Percentiles rank a stretch among this genome's conserved stretches.
Evolutionary conservation across 2,113 vertebrate species (phyloP).

Genomic region (Odontesthes bonariensis): DNA sequence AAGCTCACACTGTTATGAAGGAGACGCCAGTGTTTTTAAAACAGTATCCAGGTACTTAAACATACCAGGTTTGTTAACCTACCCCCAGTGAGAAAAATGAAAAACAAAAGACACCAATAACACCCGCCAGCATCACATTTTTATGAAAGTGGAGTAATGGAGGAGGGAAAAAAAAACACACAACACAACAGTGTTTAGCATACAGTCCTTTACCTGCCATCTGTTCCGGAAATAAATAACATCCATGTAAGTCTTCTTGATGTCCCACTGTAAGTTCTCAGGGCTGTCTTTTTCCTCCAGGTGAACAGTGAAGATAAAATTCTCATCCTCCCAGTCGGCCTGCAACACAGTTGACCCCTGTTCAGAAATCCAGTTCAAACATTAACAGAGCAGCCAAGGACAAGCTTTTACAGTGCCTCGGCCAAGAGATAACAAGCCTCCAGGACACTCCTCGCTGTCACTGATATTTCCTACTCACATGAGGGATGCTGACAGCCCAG

Average conservation of each 20-base stretch:
- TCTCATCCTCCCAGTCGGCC: conserved; percentile 67
- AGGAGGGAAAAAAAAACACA: background rate
- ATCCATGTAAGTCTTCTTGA: conserved; percentile 77
- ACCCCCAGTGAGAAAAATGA: background rate
- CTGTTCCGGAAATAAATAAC: conserved; percentile 73
- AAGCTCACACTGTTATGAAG: too few relatives aligned
- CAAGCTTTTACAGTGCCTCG: conserved; percentile 39
- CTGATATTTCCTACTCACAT: conserved; percentile 74
- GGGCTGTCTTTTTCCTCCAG: conserved; percentile 78
- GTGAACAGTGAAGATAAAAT: conserved; percentile 78
- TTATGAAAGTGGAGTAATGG: background rate
- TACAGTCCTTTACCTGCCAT: conserved; percentile 73
- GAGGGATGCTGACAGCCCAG: conserved; percentile 79
- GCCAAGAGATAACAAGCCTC: conserved; percentile 42
- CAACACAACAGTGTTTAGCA: background rate
- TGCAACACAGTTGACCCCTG: conserved; percentile 38
- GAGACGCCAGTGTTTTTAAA: too few relatives aligned
- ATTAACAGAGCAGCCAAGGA: conserved; percentile 49
- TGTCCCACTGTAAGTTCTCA: conserved; percentile 82
- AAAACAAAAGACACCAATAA: background rate
- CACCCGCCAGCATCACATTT: background rate
- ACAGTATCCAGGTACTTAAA: too few relatives aligned
- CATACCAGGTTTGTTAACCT: background rate
- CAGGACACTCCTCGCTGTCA: conserved; percentile 34
- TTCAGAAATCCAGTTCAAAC: conserved; percentile 26